Percentiles rank a stretch among this genome's conserved stretches.
Conservation (phyloP, 2,113 vertebrate genomes). For the Amphiprion ocellaris region DNA sequence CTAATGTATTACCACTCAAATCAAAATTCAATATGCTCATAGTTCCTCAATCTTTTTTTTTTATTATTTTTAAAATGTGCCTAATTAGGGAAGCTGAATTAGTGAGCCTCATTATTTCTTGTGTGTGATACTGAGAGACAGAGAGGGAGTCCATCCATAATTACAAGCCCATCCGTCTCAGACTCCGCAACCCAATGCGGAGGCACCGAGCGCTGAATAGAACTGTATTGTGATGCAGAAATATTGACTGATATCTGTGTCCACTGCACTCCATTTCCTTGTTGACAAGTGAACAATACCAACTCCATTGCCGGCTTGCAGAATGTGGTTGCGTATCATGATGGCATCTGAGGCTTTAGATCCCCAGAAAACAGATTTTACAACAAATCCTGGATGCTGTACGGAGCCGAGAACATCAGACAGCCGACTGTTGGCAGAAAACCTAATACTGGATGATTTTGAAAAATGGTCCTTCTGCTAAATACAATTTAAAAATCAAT, state of each 20-base stretch:
- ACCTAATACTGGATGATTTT: background rate
- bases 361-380: background rate
- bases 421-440: background rate
- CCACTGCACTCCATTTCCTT: slow-evolving; percentile 44
- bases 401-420: background rate
- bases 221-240: slow-evolving; percentile 37
- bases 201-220: slow-evolving; percentile 38
- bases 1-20: background rate
- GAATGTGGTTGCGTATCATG: background rate
- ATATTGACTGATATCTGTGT: slow-evolving; percentile 61
- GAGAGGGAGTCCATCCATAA: slow-evolving; percentile 27
- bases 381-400: background rate
- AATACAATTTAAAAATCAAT: background rate
- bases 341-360: background rate
- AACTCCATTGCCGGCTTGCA: background rate
- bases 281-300: slow-evolving; percentile 49
- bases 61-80: background rate
- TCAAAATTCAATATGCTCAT: slow-evolving; percentile 3
- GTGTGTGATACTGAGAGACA: background rate
- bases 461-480: background rate
- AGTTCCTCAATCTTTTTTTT: background rate
- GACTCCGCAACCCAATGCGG: slow-evolving; percentile 35
- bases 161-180: background rate
- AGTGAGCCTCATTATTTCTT: background rate
- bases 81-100: slow-evolving; percentile 10